phyloP scores from a whole-genome alignment of 2,888 invertebrate genomes.

The Eristalinus aeneus region DNA sequence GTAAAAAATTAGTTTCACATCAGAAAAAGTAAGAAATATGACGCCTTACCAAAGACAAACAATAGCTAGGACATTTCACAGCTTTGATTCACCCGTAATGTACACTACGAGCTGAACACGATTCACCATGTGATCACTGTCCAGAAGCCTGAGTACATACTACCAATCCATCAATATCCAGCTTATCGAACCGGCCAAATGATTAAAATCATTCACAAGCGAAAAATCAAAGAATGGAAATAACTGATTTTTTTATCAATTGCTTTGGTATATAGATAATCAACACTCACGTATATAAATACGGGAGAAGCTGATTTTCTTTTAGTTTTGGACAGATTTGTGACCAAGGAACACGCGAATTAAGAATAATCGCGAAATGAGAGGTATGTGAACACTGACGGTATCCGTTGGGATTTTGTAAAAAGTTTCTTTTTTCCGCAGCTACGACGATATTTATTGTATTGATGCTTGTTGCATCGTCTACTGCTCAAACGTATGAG shows the following conservation, averaged over 20 bases:
- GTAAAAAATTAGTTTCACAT: too few relatives aligned
- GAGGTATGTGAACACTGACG: background rate
- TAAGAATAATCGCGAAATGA: background rate
- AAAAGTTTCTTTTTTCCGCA: background rate
- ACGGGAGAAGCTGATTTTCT: background rate
- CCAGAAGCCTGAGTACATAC: background rate
- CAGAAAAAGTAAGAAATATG: too few relatives aligned
- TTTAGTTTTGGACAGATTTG: background rate
- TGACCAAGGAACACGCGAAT: background rate
- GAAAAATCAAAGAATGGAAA: background rate
- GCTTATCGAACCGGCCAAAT: background rate
- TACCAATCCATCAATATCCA: background rate
- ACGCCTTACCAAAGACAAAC: too few relatives aligned
- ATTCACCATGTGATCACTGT: background rate
- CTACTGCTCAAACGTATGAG: background rate
- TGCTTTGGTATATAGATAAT: background rate
- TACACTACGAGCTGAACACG: background rate
- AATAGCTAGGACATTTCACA: too few relatives aligned
- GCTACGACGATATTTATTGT: background rate
- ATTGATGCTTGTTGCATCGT: background rate
- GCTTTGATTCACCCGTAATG: background rate
- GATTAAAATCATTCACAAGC: background rate
- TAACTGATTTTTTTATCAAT: background rate
- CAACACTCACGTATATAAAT: background rate
- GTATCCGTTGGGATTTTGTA: background rate